Evolutionary conservation across 2,797 vertebrate species (phyloP).

Genomic region (Peromyscus eremicus): DNA sequence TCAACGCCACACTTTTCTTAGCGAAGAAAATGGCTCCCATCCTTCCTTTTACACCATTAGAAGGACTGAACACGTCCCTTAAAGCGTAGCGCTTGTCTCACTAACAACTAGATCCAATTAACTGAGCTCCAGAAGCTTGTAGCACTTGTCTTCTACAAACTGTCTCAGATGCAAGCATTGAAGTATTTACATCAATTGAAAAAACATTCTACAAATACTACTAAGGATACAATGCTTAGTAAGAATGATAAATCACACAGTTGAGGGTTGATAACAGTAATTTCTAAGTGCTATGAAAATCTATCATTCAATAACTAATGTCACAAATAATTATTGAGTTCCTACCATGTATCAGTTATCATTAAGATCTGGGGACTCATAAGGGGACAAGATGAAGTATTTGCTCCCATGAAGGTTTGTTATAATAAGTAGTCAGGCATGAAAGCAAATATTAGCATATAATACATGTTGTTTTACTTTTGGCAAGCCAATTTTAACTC

Average conservation of each 20-base stretch:
- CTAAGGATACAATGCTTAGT: conserved; percentile 34
- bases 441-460: conserved; percentile 20
- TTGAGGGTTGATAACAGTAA: conserved; percentile 54
- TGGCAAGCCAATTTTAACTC: not conserved
- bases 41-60: conserved; percentile 61
- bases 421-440: not conserved
- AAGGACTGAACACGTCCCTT: conserved; percentile 29
- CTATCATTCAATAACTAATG: conserved; percentile 50
- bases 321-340: conserved; percentile 42
- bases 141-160: conserved; percentile 51
- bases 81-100: conserved; percentile 52
- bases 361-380: not conserved
- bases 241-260: conserved; percentile 43
- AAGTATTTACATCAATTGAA: conserved; percentile 49
- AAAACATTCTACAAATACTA: conserved; percentile 39
- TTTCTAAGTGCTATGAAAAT: conserved; percentile 22
- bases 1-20: conserved; percentile 65
- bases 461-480: conserved; percentile 30
- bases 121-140: conserved; percentile 40
- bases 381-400: not conserved
- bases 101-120: conserved; percentile 72
- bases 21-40: conserved; percentile 65
- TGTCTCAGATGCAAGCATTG: conserved; percentile 25
- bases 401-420: not conserved
- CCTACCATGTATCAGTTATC: not conserved